Conservation (phyloP, 2,797 vertebrate species). For the Muscicapa comitata region DNA sequence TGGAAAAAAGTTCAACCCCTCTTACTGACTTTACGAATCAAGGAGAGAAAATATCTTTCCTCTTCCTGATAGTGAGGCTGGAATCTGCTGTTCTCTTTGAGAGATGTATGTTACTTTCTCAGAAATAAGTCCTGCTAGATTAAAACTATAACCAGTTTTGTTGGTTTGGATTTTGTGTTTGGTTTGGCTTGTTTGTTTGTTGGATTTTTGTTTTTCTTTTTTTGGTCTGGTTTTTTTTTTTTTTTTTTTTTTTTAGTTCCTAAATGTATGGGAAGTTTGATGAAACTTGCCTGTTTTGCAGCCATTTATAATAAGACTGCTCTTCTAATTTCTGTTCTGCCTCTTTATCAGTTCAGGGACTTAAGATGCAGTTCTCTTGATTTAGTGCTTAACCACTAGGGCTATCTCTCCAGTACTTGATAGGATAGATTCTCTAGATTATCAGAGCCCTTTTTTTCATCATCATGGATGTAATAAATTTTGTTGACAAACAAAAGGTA, state of each 20-base stretch:
- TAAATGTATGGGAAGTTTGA: background rate
- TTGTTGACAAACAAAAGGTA: background rate
- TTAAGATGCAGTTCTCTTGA: background rate
- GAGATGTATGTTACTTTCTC: background rate
- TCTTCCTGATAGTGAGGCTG: background rate
- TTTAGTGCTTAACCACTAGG: background rate
- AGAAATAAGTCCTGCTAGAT: background rate
- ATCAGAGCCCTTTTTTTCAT: background rate
- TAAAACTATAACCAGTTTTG: background rate
- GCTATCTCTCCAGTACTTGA: background rate
- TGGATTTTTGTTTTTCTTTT: too few species aligned
- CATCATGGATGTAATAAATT: background rate
- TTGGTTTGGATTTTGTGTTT: background rate
- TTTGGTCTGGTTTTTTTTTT: too few species aligned
- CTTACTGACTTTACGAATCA: background rate
- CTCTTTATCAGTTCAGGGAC: background rate
- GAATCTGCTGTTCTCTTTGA: background rate
- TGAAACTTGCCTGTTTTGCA: background rate
- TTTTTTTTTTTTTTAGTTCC: background rate
- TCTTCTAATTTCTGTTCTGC: background rate
- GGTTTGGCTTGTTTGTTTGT: background rate
- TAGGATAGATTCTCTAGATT: background rate
- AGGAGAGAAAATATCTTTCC: background rate
- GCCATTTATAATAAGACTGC: background rate
- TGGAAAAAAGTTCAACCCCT: background rate